Percentiles rank a stretch among this genome's conserved stretches.
Evolutionary conservation across 2,888 invertebrate genomes (phyloP).

Genomic region (Troides oblongomaculatus): DNA sequence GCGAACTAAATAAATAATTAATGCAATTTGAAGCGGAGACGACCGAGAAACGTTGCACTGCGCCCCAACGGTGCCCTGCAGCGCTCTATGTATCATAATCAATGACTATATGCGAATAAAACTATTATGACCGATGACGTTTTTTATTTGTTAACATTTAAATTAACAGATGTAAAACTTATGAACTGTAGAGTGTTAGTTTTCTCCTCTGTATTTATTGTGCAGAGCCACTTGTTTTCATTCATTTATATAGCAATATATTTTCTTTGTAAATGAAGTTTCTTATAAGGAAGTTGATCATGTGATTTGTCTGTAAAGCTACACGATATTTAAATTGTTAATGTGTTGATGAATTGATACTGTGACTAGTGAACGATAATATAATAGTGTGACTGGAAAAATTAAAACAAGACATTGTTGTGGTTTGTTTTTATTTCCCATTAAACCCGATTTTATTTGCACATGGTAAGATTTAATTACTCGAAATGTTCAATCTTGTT

Average conservation of each 20-base stretch:
- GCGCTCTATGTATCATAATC: conserved; percentile 78
- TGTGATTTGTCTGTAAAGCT: conserved; percentile 16
- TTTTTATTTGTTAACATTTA: conserved; percentile 36
- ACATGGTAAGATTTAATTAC: background rate
- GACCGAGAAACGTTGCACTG: conserved; percentile 51
- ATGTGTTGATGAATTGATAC: conserved; percentile 2
- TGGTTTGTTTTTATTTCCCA: conserved; percentile 17
- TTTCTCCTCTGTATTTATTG: background rate
- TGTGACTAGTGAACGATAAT: conserved; percentile 14
- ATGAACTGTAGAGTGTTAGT: conserved; percentile 4
- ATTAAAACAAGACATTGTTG: conserved; percentile 18
- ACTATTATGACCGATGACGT: conserved; percentile 68
- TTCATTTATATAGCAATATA: background rate
- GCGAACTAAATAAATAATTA: conserved; percentile 74
- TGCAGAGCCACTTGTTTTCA: background rate
- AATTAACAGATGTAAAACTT: conserved; percentile 11
- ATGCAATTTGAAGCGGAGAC: conserved; percentile 69
- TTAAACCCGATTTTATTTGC: background rate
- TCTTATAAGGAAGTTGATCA: conserved; percentile 9
- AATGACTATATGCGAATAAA: conserved; percentile 79
- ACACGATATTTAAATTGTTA: conserved; percentile 12
- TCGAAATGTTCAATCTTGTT: background rate
- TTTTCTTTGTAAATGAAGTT: conserved; percentile 12
- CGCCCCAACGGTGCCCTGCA: conserved; percentile 55
- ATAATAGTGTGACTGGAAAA: conserved; percentile 4